phyloP scores from a whole-genome alignment of 1,140 invertebrate genomes.

The Drosophila virilis region DNA sequence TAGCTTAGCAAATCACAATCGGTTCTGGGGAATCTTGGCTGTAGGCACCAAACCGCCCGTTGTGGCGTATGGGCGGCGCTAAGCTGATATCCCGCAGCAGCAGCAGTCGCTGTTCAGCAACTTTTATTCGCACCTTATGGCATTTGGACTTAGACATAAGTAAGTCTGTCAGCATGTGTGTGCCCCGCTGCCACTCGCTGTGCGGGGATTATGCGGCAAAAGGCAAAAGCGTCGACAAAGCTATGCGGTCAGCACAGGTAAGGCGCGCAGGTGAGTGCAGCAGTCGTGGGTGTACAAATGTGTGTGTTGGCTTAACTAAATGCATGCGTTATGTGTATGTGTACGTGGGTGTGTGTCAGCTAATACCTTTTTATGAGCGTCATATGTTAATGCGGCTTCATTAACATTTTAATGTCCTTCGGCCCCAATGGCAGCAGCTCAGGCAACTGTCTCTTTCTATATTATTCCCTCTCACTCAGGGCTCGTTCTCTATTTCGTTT shows the following conservation, averaged over 20 bases:
- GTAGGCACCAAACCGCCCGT: slow-evolving; percentile 5
- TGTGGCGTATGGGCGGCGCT: slow-evolving; percentile 6
- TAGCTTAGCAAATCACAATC: background rate
- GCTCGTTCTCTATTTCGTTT: slow-evolving; percentile 32
- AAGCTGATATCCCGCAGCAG: slow-evolving; percentile 27
- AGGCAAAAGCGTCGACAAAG: slow-evolving; percentile 59
- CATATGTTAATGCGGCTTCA: slow-evolving; percentile 80
- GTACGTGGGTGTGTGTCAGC: slow-evolving; percentile 53
- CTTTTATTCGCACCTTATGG: slow-evolving; percentile 79
- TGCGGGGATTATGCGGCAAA: slow-evolving; percentile 71
- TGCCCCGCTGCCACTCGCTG: background rate
- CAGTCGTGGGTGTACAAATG: slow-evolving; percentile 11
- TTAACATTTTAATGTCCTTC: slow-evolving; percentile 77
- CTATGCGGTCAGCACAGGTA: slow-evolving; percentile 73
- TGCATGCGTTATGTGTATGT: slow-evolving; percentile 28
- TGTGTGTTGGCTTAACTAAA: slow-evolving; percentile 52
- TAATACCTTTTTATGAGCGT: slow-evolving; percentile 81
- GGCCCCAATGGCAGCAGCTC: slow-evolving; percentile 57
- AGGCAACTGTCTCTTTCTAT: background rate
- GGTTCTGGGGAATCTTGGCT: slow-evolving; percentile 1
- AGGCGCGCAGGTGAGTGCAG: slow-evolving; percentile 40
- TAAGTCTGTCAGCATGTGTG: slow-evolving; percentile 75
- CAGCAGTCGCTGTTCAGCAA: slow-evolving; percentile 52
- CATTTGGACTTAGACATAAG: slow-evolving; percentile 67
- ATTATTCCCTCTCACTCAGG: background rate